Conservation (phyloP, 2,888 invertebrate genomes). For the Acanthosepion esculentum region DNA sequence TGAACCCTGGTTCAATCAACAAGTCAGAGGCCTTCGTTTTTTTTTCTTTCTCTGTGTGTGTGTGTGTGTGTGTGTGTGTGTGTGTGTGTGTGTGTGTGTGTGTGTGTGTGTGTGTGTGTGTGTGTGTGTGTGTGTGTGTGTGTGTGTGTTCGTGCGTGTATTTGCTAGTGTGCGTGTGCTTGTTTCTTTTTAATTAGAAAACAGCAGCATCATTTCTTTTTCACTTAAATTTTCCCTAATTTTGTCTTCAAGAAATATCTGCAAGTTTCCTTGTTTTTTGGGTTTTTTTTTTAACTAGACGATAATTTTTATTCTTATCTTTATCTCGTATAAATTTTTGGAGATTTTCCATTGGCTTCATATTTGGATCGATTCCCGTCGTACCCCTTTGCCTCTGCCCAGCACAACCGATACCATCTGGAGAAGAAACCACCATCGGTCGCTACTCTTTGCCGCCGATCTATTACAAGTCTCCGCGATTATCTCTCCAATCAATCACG, state of each 20-base stretch:
- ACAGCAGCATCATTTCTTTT: neutral
- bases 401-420: neutral
- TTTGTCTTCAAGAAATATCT: neutral
- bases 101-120: no score
- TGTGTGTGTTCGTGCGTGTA: no score
- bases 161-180: no score
- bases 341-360: neutral
- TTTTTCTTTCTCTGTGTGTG: no score
- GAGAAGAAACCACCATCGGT: neutral
- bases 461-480: neutral
- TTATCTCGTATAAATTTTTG: neutral
- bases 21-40: neutral
- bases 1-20: no score
- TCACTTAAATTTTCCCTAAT: neutral
- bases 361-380: neutral
- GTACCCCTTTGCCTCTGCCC: neutral
- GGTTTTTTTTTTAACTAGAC: neutral
- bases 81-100: no score
- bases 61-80: no score
- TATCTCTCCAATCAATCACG: neutral
- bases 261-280: no score
- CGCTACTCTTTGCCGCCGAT: neutral
- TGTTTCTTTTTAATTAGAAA: no score
- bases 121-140: no score
- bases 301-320: neutral